Evolutionary conservation across 1,140 invertebrate species (phyloP), one percentile per base, ranked within the genome.

Genomic region (Euschistus heros): DNA sequence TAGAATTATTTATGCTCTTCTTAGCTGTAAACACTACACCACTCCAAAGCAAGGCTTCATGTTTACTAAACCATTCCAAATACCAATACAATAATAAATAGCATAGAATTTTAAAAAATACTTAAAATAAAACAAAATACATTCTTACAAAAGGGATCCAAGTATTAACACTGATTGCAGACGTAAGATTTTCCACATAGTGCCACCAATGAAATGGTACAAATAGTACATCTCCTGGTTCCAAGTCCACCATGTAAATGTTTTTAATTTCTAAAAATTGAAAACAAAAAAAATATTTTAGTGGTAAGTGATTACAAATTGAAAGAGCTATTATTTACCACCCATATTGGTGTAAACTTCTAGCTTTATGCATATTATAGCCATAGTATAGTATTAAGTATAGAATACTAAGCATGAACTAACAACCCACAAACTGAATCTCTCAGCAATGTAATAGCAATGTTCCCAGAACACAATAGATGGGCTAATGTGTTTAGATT

Each of bases 161-260:
- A 54, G 86, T 82, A 78, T 97, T 97, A 0, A 96, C 79, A 72
- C 88, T 87, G 17, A 96, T 82, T 27, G 81, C 79, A 20, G 87
- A 81, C 66, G 85, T 82, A 52, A 89, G 71, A 71, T 89, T 88
- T 75, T 94, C 88, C 6, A 97, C 94, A 78, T 89, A 95, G 80
- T 98, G 94, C 94, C 94, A 98, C 94, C 94, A 97, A 62, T 89
- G 85, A 69, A 82, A 81, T 10, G 94, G 94, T 1, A 98, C 86
- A 73, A 90, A 84, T 13, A 98, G 75, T 7, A 93, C 86, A 78
- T 97, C 90, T 2, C 92, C 92, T 10, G 91, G 84, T 57, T 86
- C 78, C 30, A 97, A 76, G 22, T 77, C 80, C 20, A 92, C 78
- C 33, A 81, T 76, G 77, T 79, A 80, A 66, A 80, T 82, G 71